Evolutionary conservation across 2,113 vertebrate species (phyloP).

Genomic region (Thalassoma bifasciatum): DNA sequence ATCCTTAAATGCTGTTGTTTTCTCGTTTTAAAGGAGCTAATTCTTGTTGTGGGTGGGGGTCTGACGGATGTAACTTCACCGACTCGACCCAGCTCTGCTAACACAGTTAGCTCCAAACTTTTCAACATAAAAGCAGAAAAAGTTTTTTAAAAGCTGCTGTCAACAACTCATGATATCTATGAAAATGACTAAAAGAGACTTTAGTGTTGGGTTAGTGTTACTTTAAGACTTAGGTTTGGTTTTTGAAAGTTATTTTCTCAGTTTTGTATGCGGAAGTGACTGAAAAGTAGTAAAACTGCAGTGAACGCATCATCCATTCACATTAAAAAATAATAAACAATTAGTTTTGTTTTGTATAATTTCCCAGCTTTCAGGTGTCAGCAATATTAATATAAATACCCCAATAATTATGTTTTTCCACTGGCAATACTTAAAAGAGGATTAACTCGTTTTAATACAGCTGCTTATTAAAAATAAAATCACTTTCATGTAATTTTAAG

Average conservation of each 20-base stretch:
- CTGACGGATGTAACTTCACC: conserved; percentile 43
- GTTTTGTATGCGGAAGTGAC: conserved; percentile 59
- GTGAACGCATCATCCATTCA: background rate
- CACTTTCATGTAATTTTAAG: too few species aligned
- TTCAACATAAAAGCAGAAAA: background rate
- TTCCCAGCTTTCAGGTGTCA: too few species aligned
- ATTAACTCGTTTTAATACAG: too few species aligned
- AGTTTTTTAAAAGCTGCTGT: background rate
- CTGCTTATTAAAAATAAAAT: too few species aligned
- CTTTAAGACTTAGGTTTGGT: background rate
- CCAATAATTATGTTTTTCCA: too few species aligned
- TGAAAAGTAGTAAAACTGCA: background rate
- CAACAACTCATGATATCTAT: background rate
- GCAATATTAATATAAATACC: too few species aligned
- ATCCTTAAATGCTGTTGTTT: background rate
- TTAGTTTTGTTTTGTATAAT: too few species aligned
- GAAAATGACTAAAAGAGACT: background rate
- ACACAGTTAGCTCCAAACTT: conserved; percentile 6
- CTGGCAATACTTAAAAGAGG: too few species aligned
- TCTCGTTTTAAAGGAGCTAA: too few species aligned
- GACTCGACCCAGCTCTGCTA: background rate
- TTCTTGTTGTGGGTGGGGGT: conserved; percentile 23
- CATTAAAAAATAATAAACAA: too few species aligned
- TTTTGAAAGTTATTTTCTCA: background rate
- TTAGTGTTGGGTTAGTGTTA: too few species aligned